phyloP scores from a whole-genome alignment of 92 coral and sea anemone genomes.

The Heteractis magnifica region DNA sequence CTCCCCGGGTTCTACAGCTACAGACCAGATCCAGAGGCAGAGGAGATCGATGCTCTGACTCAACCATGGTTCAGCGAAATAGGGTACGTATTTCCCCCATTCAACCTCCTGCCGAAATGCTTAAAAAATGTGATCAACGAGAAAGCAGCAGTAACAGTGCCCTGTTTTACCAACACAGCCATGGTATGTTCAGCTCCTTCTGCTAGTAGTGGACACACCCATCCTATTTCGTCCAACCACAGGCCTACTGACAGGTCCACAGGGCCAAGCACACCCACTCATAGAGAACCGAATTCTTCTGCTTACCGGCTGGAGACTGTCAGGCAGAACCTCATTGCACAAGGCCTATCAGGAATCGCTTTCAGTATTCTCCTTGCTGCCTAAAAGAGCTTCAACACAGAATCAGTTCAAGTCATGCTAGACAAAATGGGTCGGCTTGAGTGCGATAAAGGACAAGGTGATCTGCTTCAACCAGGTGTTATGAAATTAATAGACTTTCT shows the following conservation, averaged over 20 bases:
- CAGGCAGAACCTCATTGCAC: conserved; percentile 35
- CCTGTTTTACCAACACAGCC: conserved; percentile 49
- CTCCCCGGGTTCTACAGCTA: conserved; percentile 38
- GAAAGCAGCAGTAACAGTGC: conserved; percentile 19
- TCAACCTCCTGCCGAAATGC: conserved; percentile 28
- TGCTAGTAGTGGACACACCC: conserved; percentile 20
- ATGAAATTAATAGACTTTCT: too few relatives aligned
- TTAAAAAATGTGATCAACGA: conserved; percentile 21
- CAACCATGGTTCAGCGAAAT: conserved; percentile 33
- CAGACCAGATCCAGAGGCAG: conserved; percentile 38
- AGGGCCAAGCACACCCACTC: conserved; percentile 36
- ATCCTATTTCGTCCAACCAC: conserved; percentile 21
- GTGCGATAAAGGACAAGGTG: too few relatives aligned
- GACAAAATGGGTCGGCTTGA: too few relatives aligned
- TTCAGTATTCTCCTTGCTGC: conserved; percentile 40
- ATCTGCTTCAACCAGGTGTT: too few relatives aligned
- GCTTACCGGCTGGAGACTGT: conserved; percentile 42
- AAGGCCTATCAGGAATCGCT: conserved; percentile 41
- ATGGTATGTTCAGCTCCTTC: conserved; percentile 37
- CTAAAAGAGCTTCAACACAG: too few relatives aligned
- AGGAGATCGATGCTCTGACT: conserved; percentile 26
- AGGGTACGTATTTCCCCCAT: conserved; percentile 39
- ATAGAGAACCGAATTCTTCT: conserved; percentile 30
- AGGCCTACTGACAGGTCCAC: conserved; percentile 23
- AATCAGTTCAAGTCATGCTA: too few relatives aligned